Base-by-base conservation (phyloP, 92 coral and sea anemone genomes). In the Hydrozoanthus gracilis region DNA sequence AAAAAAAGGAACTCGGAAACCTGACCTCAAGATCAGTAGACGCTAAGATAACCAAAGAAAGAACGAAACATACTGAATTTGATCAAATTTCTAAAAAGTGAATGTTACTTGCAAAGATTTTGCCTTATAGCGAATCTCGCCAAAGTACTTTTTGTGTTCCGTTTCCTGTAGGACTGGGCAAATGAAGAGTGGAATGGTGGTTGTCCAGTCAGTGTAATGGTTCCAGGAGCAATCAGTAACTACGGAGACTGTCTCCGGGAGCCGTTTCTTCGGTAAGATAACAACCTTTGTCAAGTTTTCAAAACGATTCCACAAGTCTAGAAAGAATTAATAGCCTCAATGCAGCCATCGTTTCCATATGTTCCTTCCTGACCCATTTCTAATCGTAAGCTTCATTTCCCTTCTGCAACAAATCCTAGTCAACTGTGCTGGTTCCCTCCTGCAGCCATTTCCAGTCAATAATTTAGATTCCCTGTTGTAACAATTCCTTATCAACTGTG, bases 161-260 rank as follows among this genome's bases (percentile, higher is more conserved):
- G 7, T 44, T 27, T 64, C 60, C 16, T 48, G 13, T 72, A 96
- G 99, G 99, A 96, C 67, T 96, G 99, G 99, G 92, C 96, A 18
- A 73, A 90, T 48, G 98, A 94, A 66, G 86, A 85, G 12, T 96
- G 99, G 99, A 94, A 91, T 89, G 99, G 99, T 11, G 98, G 99
- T 11, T 96, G 99, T 66, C 99, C 99, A 10, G 98, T 95, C 17
- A 93, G 94, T 82, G 89, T 96, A 44, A 96, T 95, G 94, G 93
- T 89, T 50, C 99, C 99, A 15, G 99, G 99, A 44, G 98, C 98
- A 52, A 82, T 96, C 15, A 87, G 80, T 15, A 95, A 96, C 72
- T 96, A 93, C 84, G 96, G 99, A n/a, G 98, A 96, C 87, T 90
- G 96, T 45, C 86, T 94, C 86, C 78, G 91, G 51, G 89, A 91